Conservation (phyloP, 2,888 invertebrate genomes). For the Caenorhabditis sulstoni region DNA sequence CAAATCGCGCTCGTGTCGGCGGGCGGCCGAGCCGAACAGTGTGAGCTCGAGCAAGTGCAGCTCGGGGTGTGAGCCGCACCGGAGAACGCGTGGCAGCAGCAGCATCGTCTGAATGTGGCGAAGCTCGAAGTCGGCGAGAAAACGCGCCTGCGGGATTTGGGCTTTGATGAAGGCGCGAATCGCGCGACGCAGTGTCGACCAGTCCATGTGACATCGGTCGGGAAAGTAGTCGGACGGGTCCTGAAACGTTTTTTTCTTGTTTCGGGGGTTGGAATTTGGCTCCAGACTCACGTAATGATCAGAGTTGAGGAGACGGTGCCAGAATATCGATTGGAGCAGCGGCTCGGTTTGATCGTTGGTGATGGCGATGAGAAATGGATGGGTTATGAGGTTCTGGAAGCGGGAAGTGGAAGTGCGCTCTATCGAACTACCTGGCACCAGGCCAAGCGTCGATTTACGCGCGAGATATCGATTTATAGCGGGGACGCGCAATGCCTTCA, state of each 20-base stretch:
- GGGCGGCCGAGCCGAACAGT: conserved; percentile 53
- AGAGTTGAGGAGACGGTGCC: conserved; percentile 67
- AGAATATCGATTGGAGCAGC: conserved; percentile 71
- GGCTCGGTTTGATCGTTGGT: conserved; percentile 76
- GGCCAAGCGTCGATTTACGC: too few relatives aligned
- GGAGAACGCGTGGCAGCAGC: conserved; percentile 60
- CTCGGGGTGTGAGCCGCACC: conserved; percentile 19
- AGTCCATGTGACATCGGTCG: conserved; percentile 38
- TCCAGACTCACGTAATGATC: conserved; percentile 58
- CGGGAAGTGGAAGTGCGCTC: background rate
- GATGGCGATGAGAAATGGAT: conserved; percentile 74
- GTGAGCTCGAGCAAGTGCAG: conserved; percentile 53
- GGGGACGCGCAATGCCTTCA: too few relatives aligned
- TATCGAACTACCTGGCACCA: too few relatives aligned
- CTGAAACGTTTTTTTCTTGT: conserved; percentile 2
- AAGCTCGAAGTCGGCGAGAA: conserved; percentile 62
- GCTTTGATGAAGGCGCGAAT: conserved; percentile 67
- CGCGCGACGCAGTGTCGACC: conserved; percentile 61
- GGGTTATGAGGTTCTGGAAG: conserved; percentile 64
- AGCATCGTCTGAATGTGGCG: conserved; percentile 72
- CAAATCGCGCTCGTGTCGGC: conserved; percentile 12
- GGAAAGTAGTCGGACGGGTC: conserved; percentile 34
- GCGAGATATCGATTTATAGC: too few relatives aligned
- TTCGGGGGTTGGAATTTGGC: background rate
- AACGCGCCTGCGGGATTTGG: conserved; percentile 66